A percentile compares a stretch with the other conserved stretches of the same genome.
Conservation (phyloP, 2,888 invertebrate genomes). For the Synanthedon andrenaeformis region DNA sequence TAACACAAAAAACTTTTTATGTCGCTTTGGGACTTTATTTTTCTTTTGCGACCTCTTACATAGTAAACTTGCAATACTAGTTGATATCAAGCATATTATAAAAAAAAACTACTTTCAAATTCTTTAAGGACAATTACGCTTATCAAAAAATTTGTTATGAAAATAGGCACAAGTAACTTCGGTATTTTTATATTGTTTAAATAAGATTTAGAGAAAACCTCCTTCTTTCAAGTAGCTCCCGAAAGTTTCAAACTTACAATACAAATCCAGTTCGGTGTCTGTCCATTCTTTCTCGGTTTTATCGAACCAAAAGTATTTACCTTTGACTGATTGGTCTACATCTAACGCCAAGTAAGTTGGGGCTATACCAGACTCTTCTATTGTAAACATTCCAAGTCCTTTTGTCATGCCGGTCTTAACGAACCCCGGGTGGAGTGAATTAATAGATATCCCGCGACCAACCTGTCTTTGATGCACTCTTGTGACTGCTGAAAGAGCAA, state of each 20-base stretch:
- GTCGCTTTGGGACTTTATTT: too few species aligned
- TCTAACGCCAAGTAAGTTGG: slow-evolving; percentile 18
- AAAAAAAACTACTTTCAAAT: too few species aligned
- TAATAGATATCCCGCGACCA: slow-evolving; percentile 17
- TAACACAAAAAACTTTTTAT: too few species aligned
- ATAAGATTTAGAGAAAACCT: not conserved
- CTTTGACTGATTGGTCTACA: slow-evolving; percentile 17
- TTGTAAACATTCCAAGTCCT: slow-evolving; percentile 9
- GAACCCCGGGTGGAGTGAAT: slow-evolving; percentile 21
- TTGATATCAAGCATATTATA: too few species aligned
- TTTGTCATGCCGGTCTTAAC: slow-evolving; percentile 20
- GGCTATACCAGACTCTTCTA: slow-evolving; percentile 12
- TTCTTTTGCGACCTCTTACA: too few species aligned
- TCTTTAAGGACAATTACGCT: too few species aligned
- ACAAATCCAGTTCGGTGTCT: slow-evolving; percentile 6
- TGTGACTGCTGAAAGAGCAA: slow-evolving; percentile 18
- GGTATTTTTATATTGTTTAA: not conserved
- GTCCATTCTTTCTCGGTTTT: slow-evolving; percentile 17
- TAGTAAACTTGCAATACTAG: too few species aligned
- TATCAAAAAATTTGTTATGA: too few species aligned
- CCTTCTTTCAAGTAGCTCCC: not conserved
- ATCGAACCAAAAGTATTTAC: slow-evolving; percentile 19
- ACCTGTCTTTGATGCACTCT: slow-evolving; percentile 15
- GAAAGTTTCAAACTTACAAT: slow-evolving; percentile 4
- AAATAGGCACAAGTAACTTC: too few species aligned